Evolutionary conservation across 2,888 invertebrate species (phyloP), one percentile per base, ranked within the genome.

Genomic region (Aspidapion aeneum): DNA sequence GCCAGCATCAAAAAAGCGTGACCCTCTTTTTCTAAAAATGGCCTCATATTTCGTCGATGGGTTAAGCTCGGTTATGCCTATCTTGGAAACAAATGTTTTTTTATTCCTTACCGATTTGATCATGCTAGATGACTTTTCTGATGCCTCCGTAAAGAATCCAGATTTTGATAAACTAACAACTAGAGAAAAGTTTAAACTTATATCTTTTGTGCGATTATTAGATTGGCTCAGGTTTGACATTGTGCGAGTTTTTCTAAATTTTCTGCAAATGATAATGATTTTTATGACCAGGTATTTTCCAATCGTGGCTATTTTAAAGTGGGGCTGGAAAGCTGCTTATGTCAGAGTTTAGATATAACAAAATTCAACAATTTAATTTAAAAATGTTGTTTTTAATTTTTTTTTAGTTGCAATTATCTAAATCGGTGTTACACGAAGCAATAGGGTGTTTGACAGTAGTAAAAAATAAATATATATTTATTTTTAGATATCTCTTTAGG

Each of bases 41-140:
- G 82, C 89, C 0, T 77, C 74, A 0, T 83, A 86, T 0, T 80
- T 93, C 72, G 75, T 91, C 1, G 82, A 87, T 58, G 90, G 91
- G 0, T 78, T 92, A 75, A 89, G 88, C 87, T 84, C 83, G 1
- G 79, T 90, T 54, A 87, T 88, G 75, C 89, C 90, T 0, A 77
- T 82, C 48, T 79, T 90, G 0, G 80, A 89, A 3, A 81, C 86
- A 0, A 77, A 82, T 3, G 82, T 86, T 0, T 85, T 86, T 72
- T 73, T 87, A 16, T 86, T 83, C 72, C 74, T 74, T 56, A 60
- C 76, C 20, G 62, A 73, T 55, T 70, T 69, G 58, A 58, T 70
- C 16, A 20, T 74, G 59, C 65, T 68, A 22, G 63, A 66, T 21
- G 49, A 18, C 35, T 7, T 22, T 5, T 58, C 62, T 1, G 62